Evolutionary conservation across 2,888 invertebrate genomes (phyloP).

Genomic region (Mesorhabditis belari): DNA sequence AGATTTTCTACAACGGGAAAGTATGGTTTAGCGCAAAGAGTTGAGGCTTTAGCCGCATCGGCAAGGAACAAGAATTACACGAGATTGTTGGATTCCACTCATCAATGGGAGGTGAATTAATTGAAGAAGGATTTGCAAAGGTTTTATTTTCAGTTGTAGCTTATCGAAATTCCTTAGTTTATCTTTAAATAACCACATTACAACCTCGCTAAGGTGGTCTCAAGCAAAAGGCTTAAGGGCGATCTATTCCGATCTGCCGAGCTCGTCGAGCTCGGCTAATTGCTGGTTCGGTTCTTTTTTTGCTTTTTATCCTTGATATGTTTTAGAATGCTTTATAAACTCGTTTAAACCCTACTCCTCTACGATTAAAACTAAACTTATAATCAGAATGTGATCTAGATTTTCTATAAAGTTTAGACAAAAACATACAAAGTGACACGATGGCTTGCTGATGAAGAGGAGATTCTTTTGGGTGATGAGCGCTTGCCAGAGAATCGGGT

Average conservation of each 20-base stretch:
- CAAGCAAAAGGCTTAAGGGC: no score
- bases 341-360: no score
- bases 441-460: conserved; percentile 29
- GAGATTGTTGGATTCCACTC: conserved; percentile 27
- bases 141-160: neutral
- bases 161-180: neutral
- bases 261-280: no score
- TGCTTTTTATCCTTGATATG: no score
- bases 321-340: no score
- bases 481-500: conserved; percentile 14
- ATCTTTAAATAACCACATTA: no score
- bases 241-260: no score
- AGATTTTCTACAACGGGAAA: conserved; percentile 34
- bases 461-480: conserved; percentile 24
- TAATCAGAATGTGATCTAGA: no score
- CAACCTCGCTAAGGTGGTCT: no score
- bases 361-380: no score
- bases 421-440: conserved; percentile 35
- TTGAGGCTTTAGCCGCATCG: conserved; percentile 28
- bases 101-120: conserved; percentile 39
- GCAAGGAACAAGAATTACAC: conserved; percentile 32
- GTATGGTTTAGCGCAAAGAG: conserved; percentile 26
- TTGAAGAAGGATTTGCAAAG: neutral
- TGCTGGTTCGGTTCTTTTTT: no score
- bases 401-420: no score